Evolutionary conservation across 2,888 invertebrate species (phyloP), one percentile per base, ranked within the genome.

Genomic region (Steinernema hermaphroditum): DNA sequence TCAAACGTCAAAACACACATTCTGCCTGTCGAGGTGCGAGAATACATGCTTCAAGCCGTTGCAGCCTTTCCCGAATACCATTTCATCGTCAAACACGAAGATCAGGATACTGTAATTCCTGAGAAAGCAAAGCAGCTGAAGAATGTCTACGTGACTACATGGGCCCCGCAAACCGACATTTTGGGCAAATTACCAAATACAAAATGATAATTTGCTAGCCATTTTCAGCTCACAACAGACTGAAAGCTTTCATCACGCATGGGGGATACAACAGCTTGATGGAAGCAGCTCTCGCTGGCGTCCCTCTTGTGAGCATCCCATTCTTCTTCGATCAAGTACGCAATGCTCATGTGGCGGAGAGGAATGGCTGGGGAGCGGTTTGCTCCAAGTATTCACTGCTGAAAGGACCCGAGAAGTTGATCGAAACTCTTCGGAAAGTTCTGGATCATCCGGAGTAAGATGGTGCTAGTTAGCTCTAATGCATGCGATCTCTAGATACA

Each of bases 301-400:
- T 80, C 43, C 82, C 83, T 0, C 73, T 80, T 0, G 77, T 82
- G 4, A 74, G 80, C 29, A 78, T 82, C 27, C 83, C 83, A 2
- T 72, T 81, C 43, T 82, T 82, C 69, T 81, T 80, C 2, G 82
- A 82, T 70, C 82, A 82, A 54, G 81, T 81, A 74, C 72, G 82
- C 50, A 82, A 82, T 43, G 81, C 79, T 43, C 57, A 79, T 62
- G 74, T 80, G 69, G 80, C 76, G 14, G 80, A 82, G 70, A 79
- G 80, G 49, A 80, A 81, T 37, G 81, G 81, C 57, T 80, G 79
- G 72, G 82, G 80, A 2, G 29, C 32, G 16, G 37, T 72, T 6
- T 69, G 49, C 41, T 22, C 62, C 14, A 72, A 72, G 27, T 41
- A 50, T 14, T 43, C 37, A 14, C 27, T 69, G 41, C 34, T 69